Base-by-base conservation (phyloP, 2,797 vertebrate species). In the Eurystomus glaucurus region DNA sequence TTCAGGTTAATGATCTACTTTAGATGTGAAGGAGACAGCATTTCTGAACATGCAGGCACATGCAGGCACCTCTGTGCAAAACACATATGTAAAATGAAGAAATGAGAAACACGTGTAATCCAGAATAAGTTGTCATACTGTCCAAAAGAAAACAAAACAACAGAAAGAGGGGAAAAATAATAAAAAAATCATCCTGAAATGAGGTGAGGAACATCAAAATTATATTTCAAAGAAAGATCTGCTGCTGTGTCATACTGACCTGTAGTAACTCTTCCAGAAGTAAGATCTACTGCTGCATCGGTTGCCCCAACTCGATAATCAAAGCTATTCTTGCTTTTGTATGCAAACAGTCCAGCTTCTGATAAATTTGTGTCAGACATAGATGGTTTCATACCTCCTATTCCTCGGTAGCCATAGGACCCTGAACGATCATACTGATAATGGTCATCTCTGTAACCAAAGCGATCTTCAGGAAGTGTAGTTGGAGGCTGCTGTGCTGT, bases 31-130 rank as follows among this genome's bases (percentile, higher is more conserved):
- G 98, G 98, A 98, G 99, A 97, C 99, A 99, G 98, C 98, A 99
- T 92, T 98, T 98, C 97, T 99, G 99, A 98, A 99, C 99, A 99
- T 99, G 99, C 98, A 99, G 99, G 99, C 98, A 99, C 98, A 99
- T 99, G 98, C 99, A 99, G 99, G 99, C 98, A 99, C 98, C 98
- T 99, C 98, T 99, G 98, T 98, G 97, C 96, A 99, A 99, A 98
- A 98, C 93, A 98, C 91, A 98, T 95, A 99, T 35, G 98, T 97
- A 98, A 98, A 98, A 98, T 93, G 97, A 97, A 97, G 85, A 97
- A 98, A 98, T 75, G 96, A 98, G 98, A 98, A 97, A 92, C 96
- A 97, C 6, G 97, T 98, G 98, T 98, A 98, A 96, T 97, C 95
- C 96, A 95, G 97, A 98, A 94, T 96, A 98, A 97, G 97, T 97